phyloP scores from a whole-genome alignment of 2,888 invertebrate species.

The Pammene fasciana region DNA sequence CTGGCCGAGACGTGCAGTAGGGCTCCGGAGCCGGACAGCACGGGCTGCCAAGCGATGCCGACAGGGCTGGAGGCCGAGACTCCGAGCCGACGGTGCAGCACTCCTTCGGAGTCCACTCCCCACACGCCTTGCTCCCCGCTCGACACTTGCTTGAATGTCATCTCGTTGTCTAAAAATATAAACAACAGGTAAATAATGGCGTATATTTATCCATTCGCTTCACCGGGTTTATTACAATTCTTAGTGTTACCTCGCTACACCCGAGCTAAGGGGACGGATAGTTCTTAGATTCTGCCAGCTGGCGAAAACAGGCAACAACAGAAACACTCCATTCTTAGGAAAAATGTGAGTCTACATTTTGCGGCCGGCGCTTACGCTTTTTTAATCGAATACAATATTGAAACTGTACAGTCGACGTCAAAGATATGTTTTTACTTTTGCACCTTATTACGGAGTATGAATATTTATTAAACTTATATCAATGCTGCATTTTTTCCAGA shows the following conservation, averaged over 20 bases:
- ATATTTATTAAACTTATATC: no score
- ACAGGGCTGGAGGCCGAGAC: conserved; percentile 88
- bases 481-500: no score
- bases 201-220: conserved; percentile 13
- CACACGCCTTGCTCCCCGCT: conserved; percentile 88
- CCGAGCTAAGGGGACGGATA: not conserved
- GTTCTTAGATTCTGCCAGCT: not conserved
- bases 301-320: not conserved
- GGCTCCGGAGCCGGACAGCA: conserved; percentile 81
- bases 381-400: no score
- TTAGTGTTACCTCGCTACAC: not conserved
- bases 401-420: no score
- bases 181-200: not conserved
- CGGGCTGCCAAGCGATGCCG: conserved; percentile 91
- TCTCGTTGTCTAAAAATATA: conserved; percentile 63
- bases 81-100: conserved; percentile 88
- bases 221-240: not conserved
- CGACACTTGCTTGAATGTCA: conserved; percentile 87
- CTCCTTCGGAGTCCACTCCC: conserved; percentile 88
- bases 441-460: no score
- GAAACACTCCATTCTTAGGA: no score
- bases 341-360: no score
- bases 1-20: conserved; percentile 70
- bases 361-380: no score
- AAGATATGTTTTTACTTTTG: no score